Base-by-base conservation (phyloP, 2,113 vertebrate genomes). In the Echinops telfairi region DNA sequence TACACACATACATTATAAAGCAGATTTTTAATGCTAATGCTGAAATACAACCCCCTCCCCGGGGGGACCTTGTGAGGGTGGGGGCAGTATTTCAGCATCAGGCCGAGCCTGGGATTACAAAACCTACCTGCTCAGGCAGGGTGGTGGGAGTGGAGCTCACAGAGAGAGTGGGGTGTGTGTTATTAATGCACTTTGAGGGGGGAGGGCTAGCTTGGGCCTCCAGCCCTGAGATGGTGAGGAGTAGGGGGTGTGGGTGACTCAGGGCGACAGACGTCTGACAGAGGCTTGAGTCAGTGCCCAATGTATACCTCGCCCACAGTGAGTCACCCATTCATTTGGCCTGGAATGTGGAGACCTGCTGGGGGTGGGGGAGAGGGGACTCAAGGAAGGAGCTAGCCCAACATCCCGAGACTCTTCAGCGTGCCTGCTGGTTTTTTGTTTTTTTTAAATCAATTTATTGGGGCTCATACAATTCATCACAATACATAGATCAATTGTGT, bases 251-350 rank as follows among this genome's bases (percentile, higher is more conserved):
- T n/a, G 31, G 64, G 68, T 94, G 90, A 86, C 23, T 92, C 95
- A 86, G 73, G 57, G 76, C 14, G 2, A 25, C 70, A 82, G 82
- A 14, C 0, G 3, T 85, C 73, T 23, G 81, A 71, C 0, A 60
- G 80, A 88, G 60, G 73, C 27, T 25, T 79, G 89, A 92, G 78
- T 86, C 53, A 87, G 93, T 0, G 31, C 78, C 82, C 40, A 40
- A 19, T 22, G 19, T 27, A 1, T 6, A 57, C 76, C 27, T 2
- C 81, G 31, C 53, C 33, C 53, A 38, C 17, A 19, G 17, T 89
- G 92, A 92, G 60, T 89, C 89, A 82, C 60, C 53, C 88, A 70
- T 86, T 82, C 92, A 86, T 17, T 70, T 31, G 81, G n/a, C 53
- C 76, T 33, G 7, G 76, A 85, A 31, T 23, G 29, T 2, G 27